These are phyloP conservation scores for Melanerpes formicivorus DNA, from an alignment of 2,113 vertebrate species.

Conservation along the genomic window DNA sequence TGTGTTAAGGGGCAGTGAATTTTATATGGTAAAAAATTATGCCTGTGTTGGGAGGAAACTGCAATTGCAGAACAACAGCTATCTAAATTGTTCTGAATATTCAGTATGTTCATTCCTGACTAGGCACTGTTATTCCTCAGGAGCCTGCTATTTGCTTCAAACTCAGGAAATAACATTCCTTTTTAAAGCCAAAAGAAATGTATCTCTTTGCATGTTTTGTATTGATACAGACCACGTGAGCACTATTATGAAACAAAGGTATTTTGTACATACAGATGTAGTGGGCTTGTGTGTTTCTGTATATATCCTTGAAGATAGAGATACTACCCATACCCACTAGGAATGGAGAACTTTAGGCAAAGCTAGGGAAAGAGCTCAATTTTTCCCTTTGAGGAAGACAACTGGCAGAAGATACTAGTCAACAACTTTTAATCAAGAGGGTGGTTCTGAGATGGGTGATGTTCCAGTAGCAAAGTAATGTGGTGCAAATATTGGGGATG, in stretches of 20 bases:
- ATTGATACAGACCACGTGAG: background rate
- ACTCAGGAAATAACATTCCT: background rate
- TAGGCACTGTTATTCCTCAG: background rate
- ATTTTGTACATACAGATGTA: background rate
- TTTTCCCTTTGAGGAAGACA: background rate
- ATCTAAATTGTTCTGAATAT: background rate
- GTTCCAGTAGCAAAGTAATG: background rate
- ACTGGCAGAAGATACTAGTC: background rate
- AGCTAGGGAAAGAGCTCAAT: background rate
- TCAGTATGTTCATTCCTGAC: background rate
- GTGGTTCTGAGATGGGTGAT: background rate
- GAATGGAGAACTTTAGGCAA: background rate
- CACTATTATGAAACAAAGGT: background rate
- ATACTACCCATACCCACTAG: background rate
- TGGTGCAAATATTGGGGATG: background rate
- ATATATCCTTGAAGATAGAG: background rate
- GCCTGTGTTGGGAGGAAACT: background rate
- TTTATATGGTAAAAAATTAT: slow-evolving; percentile 8
- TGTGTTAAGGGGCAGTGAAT: slow-evolving; percentile 13
- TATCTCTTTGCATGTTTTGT: background rate
- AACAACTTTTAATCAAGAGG: background rate
- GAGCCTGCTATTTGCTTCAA: background rate
- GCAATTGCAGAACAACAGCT: slow-evolving; percentile 12
- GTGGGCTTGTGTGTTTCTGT: background rate
- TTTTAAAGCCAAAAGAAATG: background rate